phyloP scores from a whole-genome alignment of 2,113 vertebrate species.

The Elanus axillaris region DNA sequence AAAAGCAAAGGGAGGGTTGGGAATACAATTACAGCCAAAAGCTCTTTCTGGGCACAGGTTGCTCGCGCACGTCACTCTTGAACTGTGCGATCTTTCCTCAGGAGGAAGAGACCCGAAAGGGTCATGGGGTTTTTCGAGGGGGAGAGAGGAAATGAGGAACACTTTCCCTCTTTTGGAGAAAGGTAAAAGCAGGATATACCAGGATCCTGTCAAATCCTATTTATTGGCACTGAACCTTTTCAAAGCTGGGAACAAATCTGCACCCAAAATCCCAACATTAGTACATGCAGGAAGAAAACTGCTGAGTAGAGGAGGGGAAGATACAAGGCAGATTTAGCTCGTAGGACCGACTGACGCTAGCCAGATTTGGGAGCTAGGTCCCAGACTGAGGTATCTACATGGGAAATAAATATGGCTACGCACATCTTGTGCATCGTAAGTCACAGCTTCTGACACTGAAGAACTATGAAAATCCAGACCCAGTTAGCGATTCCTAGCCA shows the following conservation, averaged over 20 bases:
- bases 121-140: not conserved
- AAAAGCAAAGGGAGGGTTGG: not conserved
- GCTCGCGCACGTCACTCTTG: not conserved
- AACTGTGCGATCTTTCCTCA: constrained; percentile 31
- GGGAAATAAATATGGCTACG: not conserved
- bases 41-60: constrained; percentile 27
- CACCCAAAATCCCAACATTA: not conserved
- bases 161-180: constrained; percentile 53
- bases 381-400: not conserved
- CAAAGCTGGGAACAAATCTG: constrained; percentile 1
- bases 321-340: not conserved
- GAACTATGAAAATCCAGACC: not conserved
- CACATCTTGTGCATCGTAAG: not conserved
- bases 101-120: constrained; percentile 40
- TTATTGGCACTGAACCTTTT: not conserved
- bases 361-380: not conserved
- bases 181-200: constrained; percentile 62
- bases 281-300: not conserved
- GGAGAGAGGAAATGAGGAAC: constrained; percentile 56
- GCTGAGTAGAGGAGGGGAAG: not conserved
- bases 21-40: not conserved
- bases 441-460: not conserved
- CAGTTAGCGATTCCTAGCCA: not conserved
- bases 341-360: not conserved
- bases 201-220: constrained; percentile 28